phyloP scores from a whole-genome alignment of 2,888 invertebrate genomes.

The Drosophila algonquin region DNA sequence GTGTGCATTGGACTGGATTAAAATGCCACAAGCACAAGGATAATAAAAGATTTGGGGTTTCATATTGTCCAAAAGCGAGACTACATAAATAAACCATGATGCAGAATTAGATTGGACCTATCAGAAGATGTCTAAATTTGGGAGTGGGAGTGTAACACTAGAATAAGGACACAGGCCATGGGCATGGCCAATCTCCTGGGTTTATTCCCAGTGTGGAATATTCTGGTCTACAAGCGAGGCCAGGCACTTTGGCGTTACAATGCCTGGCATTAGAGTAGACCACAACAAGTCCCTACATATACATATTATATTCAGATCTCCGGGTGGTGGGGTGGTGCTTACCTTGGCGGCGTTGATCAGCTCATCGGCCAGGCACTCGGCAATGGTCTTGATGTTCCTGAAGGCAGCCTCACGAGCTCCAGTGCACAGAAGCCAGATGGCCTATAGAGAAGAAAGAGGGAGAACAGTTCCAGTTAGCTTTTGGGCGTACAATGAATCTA shows the following conservation, averaged over 20 bases:
- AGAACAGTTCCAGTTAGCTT: neutral
- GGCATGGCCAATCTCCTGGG: neutral
- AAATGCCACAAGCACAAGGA: slow-evolving; percentile 77
- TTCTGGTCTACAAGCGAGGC: slow-evolving; percentile 69
- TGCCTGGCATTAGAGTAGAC: slow-evolving; percentile 62
- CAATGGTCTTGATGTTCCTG: slow-evolving; percentile 99
- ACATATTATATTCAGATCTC: slow-evolving; percentile 27
- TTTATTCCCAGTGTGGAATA: slow-evolving; percentile 1
- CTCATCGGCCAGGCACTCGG: slow-evolving; percentile 99
- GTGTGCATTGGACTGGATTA: slow-evolving; percentile 63
- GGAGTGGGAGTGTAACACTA: neutral
- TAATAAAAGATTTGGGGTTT: slow-evolving; percentile 75
- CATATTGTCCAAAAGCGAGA: slow-evolving; percentile 81
- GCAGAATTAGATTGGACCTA: slow-evolving; percentile 58
- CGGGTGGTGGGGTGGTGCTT: neutral
- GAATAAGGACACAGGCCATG: neutral
- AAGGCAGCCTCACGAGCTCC: slow-evolving; percentile 99
- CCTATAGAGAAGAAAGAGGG: slow-evolving; percentile 83
- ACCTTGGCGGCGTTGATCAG: slow-evolving; percentile 99
- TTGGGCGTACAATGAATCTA: neutral
- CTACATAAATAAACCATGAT: slow-evolving; percentile 69
- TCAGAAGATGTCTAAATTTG: neutral
- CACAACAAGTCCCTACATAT: neutral
- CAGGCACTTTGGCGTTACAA: slow-evolving; percentile 36
- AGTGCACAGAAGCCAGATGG: slow-evolving; percentile 99